A percentile compares a stretch with the other conserved stretches of the same genome.
Conservation (phyloP, 2,797 vertebrate species). For the Phalanger gymnotis region DNA sequence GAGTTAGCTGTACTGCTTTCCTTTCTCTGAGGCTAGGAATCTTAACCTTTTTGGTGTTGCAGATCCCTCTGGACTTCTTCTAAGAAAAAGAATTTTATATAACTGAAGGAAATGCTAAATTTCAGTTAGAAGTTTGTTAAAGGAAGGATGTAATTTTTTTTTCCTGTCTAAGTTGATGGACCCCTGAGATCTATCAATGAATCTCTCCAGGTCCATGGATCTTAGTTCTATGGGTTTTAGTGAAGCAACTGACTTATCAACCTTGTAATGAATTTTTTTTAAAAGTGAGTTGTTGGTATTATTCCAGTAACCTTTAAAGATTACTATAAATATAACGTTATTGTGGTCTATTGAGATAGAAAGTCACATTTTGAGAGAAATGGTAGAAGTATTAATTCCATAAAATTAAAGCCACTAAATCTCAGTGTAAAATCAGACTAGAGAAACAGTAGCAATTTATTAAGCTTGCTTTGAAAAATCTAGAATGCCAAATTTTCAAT, state of each 20-base stretch:
- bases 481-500: background rate
- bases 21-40: background rate
- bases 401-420: background rate
- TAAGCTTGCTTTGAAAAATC: background rate
- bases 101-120: background rate
- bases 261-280: background rate
- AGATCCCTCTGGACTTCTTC: background rate
- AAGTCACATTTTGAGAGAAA: background rate
- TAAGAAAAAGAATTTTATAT: background rate
- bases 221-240: background rate
- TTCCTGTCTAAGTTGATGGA: background rate
- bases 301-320: background rate
- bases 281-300: background rate
- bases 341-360: background rate
- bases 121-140: background rate
- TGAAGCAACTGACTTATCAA: background rate
- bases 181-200: background rate
- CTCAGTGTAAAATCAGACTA: background rate
- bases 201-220: background rate
- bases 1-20: background rate
- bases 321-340: background rate
- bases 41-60: background rate
- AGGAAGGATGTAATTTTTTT: background rate
- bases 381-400: background rate
- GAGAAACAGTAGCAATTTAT: background rate